Evolutionary conservation across 2,113 vertebrate species (phyloP).

Genomic region (Zosterops hypoxanthus): DNA sequence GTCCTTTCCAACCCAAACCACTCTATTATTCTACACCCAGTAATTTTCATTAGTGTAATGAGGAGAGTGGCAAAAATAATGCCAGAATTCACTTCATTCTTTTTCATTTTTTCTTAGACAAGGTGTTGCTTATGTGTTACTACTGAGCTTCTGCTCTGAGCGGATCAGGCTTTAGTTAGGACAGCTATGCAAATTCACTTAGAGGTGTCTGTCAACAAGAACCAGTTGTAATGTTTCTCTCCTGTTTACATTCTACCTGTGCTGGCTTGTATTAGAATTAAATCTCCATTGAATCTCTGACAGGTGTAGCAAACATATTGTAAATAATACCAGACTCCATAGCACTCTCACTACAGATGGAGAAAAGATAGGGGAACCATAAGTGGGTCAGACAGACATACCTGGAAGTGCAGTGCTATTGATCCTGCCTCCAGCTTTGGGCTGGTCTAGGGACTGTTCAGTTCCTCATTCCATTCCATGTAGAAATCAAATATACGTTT

Average conservation of each 20-base stretch:
- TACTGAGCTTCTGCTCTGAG: background rate
- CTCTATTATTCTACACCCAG: background rate
- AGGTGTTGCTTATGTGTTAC: background rate
- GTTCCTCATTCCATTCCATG: conserved; percentile 44
- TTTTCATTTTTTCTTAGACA: background rate
- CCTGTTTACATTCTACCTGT: conserved; percentile 59
- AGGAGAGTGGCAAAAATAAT: background rate
- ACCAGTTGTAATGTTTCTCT: conserved; percentile 29
- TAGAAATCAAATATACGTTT: conserved; percentile 29
- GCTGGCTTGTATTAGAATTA: conserved; percentile 41
- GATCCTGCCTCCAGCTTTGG: conserved; percentile 8
- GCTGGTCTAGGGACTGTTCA: background rate
- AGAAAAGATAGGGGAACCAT: conserved; percentile 8
- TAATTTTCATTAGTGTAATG: background rate
- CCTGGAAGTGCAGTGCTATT: conserved; percentile 10
- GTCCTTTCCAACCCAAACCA: background rate
- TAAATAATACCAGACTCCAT: conserved; percentile 45
- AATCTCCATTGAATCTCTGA: conserved; percentile 35
- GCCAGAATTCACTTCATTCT: background rate
- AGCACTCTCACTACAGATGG: conserved; percentile 32
- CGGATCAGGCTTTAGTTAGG: background rate
- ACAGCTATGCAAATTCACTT: background rate
- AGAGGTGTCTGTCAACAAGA: conserved; percentile 7
- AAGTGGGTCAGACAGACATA: background rate
- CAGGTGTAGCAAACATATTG: conserved; percentile 50